Base-by-base conservation (phyloP, 1,140 invertebrate species). In the Meloidogyne hapla region DNA sequence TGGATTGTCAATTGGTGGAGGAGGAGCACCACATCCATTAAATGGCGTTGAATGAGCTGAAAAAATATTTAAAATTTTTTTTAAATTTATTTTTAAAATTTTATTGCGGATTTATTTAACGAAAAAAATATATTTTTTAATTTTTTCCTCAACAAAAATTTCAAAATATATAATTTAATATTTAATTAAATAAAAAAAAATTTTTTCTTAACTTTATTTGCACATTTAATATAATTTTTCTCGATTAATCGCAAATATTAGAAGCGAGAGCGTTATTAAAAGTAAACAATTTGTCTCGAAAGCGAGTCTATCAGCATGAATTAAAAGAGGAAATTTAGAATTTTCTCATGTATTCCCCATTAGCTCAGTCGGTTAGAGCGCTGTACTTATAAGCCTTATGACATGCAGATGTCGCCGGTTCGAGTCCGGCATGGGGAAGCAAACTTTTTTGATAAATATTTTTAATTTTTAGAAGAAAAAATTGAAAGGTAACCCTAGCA, bases 281-380 rank as follows among this genome's bases (percentile, higher is more conserved):
- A 6, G n/a, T 18, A 66, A 66, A 66, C 13, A 66, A 26, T 65
- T 65, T 66, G 1, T 66, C 18, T 66, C 26, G 33, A 33, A 33
- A 33, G 33, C 4, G 33, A 33, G 33, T 66, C 38, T 18, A 33
- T 66, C 18, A 13, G 21, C 8, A 66, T 33, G 26, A 66, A 66
- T 21, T 66, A 66, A 66, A 66, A 18, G 65, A 66, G 10, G 18
- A n/a, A 56, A 15, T 56, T 56, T 56, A 56, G 48, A 56, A 56
- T n/a, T 56, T 21, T 56, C n/a, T 8, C 3, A 56, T 56, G 48
- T 56, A 56, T 75, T 45, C 74, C 67, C 74, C 74, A 75, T 75
- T 75, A 70, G 74, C 74, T 66, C 74, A 75, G 74, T 75, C 69
- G 74, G 74, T 75, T 75, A 75, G 74, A 66, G 74, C 74, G 74